A percentile compares a stretch with the other conserved stretches of the same genome.
Conservation (phyloP, 2,113 vertebrate genomes). For the Pseudopodoces humilis region DNA sequence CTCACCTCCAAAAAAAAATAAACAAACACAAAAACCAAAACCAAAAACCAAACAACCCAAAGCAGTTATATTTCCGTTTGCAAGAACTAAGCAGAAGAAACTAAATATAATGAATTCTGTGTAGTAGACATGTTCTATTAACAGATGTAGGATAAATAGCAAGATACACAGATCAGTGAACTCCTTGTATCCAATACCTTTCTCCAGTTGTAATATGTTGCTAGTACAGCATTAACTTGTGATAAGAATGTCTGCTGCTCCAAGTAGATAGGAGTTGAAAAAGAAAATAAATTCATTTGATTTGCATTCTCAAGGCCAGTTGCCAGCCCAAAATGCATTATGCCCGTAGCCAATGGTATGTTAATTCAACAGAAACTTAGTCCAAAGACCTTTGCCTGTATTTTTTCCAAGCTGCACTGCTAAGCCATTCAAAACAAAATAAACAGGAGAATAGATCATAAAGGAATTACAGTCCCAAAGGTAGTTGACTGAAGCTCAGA, state of each 20-base stretch:
- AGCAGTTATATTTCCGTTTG: not conserved
- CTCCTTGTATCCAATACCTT: not conserved
- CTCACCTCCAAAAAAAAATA: accelerated
- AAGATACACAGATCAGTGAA: not conserved
- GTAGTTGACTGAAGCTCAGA: conserved; percentile 31
- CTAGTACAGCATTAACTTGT: not conserved
- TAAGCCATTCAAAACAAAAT: conserved; percentile 12
- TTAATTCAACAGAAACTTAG: conserved; percentile 35
- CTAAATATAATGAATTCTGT: not conserved
- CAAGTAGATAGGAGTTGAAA: conserved; percentile 8
- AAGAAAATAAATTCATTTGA: conserved; percentile 9
- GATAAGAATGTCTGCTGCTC: not conserved
- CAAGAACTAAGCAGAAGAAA: not conserved
- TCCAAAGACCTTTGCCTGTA: conserved; percentile 21
- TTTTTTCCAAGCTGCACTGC: conserved; percentile 16
- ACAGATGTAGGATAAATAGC: not conserved
- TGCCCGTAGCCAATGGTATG: not conserved
- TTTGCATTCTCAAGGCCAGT: conserved; percentile 22
- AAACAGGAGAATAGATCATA: conserved; percentile 40
- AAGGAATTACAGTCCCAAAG: conserved; percentile 34
- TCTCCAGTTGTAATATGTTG: not conserved
- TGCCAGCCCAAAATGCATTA: not conserved
- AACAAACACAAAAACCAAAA: not conserved
- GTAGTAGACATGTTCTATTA: not conserved
- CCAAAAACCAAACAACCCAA: not conserved